Percentiles rank a stretch among this genome's conserved stretches.
phyloP scores from a whole-genome alignment of 2,888 invertebrate species.

The Catocala nupta region DNA sequence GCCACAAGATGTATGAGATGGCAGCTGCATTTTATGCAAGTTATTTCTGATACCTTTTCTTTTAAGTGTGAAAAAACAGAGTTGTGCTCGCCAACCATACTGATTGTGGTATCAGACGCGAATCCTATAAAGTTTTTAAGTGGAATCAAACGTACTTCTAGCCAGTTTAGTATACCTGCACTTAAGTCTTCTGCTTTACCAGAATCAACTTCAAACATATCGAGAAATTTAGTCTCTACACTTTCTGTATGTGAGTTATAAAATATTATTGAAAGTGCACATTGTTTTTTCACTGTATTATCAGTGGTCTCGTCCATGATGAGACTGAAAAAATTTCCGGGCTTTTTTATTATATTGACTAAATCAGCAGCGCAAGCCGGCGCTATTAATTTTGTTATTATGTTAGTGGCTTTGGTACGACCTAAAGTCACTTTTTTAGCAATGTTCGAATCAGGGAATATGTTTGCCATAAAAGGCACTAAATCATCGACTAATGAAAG shows the following conservation, averaged over 20 bases:
- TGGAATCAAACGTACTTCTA: constrained; percentile 37
- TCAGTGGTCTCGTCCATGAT: constrained; percentile 43
- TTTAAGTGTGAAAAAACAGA: constrained; percentile 50
- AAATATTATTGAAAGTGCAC: constrained; percentile 38
- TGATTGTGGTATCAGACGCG: constrained; percentile 55
- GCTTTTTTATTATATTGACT: constrained; percentile 16
- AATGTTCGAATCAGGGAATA: constrained; percentile 21
- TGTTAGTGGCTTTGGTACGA: constrained; percentile 35
- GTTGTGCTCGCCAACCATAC: constrained; percentile 56
- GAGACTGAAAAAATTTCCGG: constrained; percentile 31
- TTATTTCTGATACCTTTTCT: constrained; percentile 51
- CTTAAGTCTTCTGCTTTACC: constrained; percentile 39
- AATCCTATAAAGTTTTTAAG: constrained; percentile 61
- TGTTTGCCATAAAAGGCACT: constrained; percentile 28
- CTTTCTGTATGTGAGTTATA: constrained; percentile 7
- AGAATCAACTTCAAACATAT: constrained; percentile 36
- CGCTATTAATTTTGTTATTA: constrained; percentile 29
- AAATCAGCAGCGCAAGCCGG: constrained; percentile 31
- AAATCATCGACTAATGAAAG: constrained; percentile 27
- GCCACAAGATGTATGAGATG: constrained; percentile 60
- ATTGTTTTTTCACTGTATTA: constrained; percentile 37
- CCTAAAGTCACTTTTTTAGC: constrained; percentile 35
- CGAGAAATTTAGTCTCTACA: constrained; percentile 32
- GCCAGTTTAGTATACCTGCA: constrained; percentile 30
- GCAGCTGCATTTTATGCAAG: constrained; percentile 59